Conservation (phyloP, 1,140 invertebrate species). For the Drosophila bifasciata region DNA sequence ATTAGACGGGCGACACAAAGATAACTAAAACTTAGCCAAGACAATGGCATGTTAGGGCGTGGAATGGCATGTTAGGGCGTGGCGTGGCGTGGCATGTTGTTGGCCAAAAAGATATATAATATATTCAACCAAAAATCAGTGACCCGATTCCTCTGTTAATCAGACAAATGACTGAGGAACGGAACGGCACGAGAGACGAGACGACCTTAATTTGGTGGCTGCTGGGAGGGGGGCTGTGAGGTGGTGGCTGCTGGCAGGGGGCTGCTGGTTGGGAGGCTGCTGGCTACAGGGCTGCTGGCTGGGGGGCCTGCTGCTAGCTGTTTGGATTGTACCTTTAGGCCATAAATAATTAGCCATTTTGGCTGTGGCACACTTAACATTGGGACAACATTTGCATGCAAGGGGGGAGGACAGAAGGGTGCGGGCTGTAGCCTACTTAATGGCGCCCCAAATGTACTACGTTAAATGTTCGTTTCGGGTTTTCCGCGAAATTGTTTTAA, state of each 20-base stretch:
- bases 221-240: too few relatives aligned
- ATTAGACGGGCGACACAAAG: conserved; percentile 32
- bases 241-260: too few relatives aligned
- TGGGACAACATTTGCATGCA: conserved; percentile 59
- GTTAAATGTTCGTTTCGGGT: conserved; percentile 56
- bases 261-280: too few relatives aligned
- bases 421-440: conserved; percentile 67
- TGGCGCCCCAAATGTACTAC: conserved; percentile 61
- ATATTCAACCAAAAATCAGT: conserved; percentile 31
- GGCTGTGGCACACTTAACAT: conserved; percentile 53
- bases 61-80: neutral
- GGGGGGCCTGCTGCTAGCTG: too few relatives aligned
- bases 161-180: conserved; percentile 45
- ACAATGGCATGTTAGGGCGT: neutral
- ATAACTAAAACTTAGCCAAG: conserved; percentile 8
- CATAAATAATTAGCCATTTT: conserved; percentile 75
- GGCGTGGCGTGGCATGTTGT: neutral
- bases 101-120: conserved; percentile 2
- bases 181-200: conserved; percentile 22
- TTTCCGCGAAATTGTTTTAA: conserved; percentile 77
- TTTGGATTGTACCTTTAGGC: conserved; percentile 39
- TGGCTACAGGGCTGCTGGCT: too few relatives aligned
- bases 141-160: conserved; percentile 59
- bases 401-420: too few relatives aligned
- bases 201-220: conserved; percentile 38